Conservation (phyloP, 2,888 invertebrate genomes). For the Acrocyrtus sp. region DNA sequence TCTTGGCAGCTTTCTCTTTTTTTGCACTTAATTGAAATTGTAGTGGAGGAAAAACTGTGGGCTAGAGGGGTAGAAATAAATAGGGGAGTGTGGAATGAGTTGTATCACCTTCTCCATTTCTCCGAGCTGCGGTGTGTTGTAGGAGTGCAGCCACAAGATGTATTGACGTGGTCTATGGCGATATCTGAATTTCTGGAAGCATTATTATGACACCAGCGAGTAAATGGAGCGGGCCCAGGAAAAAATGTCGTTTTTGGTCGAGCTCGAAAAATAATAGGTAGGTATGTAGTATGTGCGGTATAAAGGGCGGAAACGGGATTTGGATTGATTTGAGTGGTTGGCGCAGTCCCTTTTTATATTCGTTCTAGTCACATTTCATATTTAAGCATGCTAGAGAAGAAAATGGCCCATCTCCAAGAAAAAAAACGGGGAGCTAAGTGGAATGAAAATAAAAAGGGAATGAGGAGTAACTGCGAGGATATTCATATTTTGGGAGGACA, state of each 20-base stretch:
- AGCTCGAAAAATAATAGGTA: too few relatives aligned
- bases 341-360: too few relatives aligned
- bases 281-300: too few relatives aligned
- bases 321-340: too few relatives aligned
- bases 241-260: too few relatives aligned
- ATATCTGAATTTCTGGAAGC: conserved; percentile 10
- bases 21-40: conserved; percentile 8
- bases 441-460: conserved; percentile 10
- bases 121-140: too few relatives aligned
- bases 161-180: conserved; percentile 9
- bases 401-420: conserved; percentile 46
- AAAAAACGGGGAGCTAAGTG: conserved; percentile 1
- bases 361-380: too few relatives aligned
- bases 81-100: neutral
- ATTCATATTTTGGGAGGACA: neutral
- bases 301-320: too few relatives aligned
- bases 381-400: conserved; percentile 12
- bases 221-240: too few relatives aligned
- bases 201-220: conserved; percentile 1
- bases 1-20: neutral
- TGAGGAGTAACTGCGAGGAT: neutral
- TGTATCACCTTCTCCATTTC: neutral
- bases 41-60: neutral
- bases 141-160: conserved; percentile 4
- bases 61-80: neutral